Base-by-base conservation (phyloP, 2,113 vertebrate genomes). In the Nothoprocta pentlandii region DNA sequence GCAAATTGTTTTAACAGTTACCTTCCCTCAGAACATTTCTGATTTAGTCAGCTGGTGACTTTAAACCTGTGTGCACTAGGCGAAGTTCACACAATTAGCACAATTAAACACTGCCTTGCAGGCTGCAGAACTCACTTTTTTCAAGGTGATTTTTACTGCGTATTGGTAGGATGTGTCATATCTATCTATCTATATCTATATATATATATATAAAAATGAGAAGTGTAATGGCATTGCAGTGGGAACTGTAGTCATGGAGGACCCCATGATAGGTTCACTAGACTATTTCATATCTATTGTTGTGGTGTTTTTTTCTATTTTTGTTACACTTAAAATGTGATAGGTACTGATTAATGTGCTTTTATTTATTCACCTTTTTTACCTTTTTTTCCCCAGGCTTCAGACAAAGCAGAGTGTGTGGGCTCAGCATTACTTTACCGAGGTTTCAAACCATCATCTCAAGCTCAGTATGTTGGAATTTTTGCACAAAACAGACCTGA, bases 401-500 rank as follows among this genome's bases (percentile, higher is more conserved):
- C 83, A 34, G 98, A 99, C 44, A 96, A 97, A 96, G 98, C 99
- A 0, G 98, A 99, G 89, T 96, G 56, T 15, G 76, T 99, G 23
- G 99, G 99, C 6, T 99, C 99, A 9, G 99, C 98, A 0, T 97
- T 99, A 70, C 96, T 99, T 54, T 97, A 99, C 89, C 98, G 97
- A 97, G 99, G 99, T 69, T 99, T 98, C 97, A 98, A 97, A 88
- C 80, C 98, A 4, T 93, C 98, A 4, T 93, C 98, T 47, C 96
- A 98, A 2, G 96, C 98, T 91, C 98, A 98, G 39, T 98, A 94
- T 69, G 91, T 99, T 21, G 99, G 99, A 90, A 98, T 99, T 93
- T 99, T 99, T 78, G 95, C 99, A 63, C 99, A 99, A 92, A 99
- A 99, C 97, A 98, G 99, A 94, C 99, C 99, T 30, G 99, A 99